Percentiles rank a stretch among this genome's conserved stretches.
phyloP scores from a whole-genome alignment of 35 echinoderm and acorn worm genomes.

The Diadema setosum region DNA sequence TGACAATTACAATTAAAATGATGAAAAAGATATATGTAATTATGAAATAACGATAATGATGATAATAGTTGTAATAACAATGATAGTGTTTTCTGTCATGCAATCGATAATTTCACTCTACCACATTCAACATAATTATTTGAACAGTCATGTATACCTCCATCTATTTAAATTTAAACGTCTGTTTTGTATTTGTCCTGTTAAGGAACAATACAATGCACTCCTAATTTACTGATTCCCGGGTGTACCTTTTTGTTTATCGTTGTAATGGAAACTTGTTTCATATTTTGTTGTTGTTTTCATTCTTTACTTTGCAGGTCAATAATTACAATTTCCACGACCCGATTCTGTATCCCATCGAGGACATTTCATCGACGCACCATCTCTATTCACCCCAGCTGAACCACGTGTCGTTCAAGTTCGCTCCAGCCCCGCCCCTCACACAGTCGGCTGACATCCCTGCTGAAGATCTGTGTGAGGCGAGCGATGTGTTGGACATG shows the following conservation, averaged over 20 bases:
- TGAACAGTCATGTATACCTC: too few species aligned
- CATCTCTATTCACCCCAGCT: slow-evolving; percentile 89
- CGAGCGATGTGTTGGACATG: background rate
- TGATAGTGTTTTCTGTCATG: too few species aligned
- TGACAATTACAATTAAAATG: background rate
- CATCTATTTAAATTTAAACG: too few species aligned
- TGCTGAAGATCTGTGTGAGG: slow-evolving; percentile 9
- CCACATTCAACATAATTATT: too few species aligned
- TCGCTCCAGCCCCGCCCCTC: slow-evolving; percentile 19
- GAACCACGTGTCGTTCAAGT: slow-evolving; percentile 68
- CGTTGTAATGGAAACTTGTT: too few species aligned
- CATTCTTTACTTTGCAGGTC: slow-evolving; percentile 13
- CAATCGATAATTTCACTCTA: too few species aligned
- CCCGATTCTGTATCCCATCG: slow-evolving; percentile 70
- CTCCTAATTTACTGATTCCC: too few species aligned
- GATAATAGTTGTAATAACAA: background rate
- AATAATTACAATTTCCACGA: slow-evolving; percentile 85
- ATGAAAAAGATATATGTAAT: background rate
- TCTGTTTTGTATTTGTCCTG: too few species aligned
- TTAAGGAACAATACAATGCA: too few species aligned
- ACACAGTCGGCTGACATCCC: slow-evolving; percentile 46
- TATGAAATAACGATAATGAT: background rate
- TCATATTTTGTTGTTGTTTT: too few species aligned
- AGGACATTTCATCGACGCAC: slow-evolving; percentile 29
- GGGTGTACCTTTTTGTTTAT: too few species aligned